Evolutionary conservation across 2,113 vertebrate genomes (phyloP).

Genomic region (human (Homo sapiens)): GRCh38 chr5:158264501-158265000

Average conservation of each 20-base stretch:
- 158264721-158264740: constrained; percentile 12
- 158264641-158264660: constrained; percentile 11
- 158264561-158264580: not conserved
- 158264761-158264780: not conserved
- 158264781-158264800: constrained; percentile 17
- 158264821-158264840: not conserved
- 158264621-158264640: constrained; percentile 26
- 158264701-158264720: not conserved
- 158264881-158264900: not conserved
- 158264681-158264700: constrained; percentile 9
- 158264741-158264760: constrained; percentile 17
- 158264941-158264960: not conserved
- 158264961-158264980: not conserved
- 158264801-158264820: not conserved
- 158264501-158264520: not conserved
- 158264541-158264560: constrained; percentile 3
- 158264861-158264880: not conserved
- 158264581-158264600: constrained; percentile 45
- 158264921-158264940: constrained; percentile 1
- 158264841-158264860: not conserved
- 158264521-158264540: not conserved
- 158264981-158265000: not conserved
- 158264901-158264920: not conserved
- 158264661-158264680: not conserved
- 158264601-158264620: constrained; percentile 24